Base-by-base conservation (phyloP, 1,140 invertebrate species). In the Phocides pigmalion region DNA sequence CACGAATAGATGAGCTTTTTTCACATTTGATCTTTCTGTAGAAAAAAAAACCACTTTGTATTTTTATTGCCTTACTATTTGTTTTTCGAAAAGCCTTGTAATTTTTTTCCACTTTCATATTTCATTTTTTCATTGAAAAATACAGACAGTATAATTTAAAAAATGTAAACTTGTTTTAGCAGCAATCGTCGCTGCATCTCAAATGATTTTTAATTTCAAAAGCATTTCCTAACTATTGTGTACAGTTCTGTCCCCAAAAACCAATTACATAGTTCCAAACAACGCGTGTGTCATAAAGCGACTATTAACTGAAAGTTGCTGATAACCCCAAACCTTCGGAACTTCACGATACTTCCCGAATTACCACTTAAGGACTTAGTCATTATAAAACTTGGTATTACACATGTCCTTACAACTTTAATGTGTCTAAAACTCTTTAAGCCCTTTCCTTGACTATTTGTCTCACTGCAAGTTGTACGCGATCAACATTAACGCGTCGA, bases 341-440 rank as follows among this genome's bases (percentile, higher is more conserved):
- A 61, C 28, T 61, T 49, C n/a, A 61, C 56, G 22, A 61, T 61
- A 47, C 44, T 61, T 61, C 56, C 44, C 56, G 56, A 61, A 61
- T 61, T 61, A 37, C 44, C 56, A 37, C 42, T 49, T 49, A 61
- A 47, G 28, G 44, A 37, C 44, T 47, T 20, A 49, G 32, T 25
- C 25, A 61, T 61, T 61, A 47, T 61, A 61, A 61, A 61, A 61
- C 56, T 61, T 61, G 46, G 46, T 61, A 61, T 61, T 61, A 61
- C 56, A 61, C 32, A 61, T 61, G 56, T 61, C 44, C 56, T 49
- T 15, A 35, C 56, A 47, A 61, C 56, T 61, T 61, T 46, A 49
- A 49, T 47, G 44, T 61, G 42, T 61, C 56, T 61, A 47, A 61
- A 61, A 61, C 42, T 49, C 56, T 61, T 61, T 61, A 49, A 49